Base-by-base conservation (phyloP, 2,888 invertebrate genomes). In the Mimas tiliae region DNA sequence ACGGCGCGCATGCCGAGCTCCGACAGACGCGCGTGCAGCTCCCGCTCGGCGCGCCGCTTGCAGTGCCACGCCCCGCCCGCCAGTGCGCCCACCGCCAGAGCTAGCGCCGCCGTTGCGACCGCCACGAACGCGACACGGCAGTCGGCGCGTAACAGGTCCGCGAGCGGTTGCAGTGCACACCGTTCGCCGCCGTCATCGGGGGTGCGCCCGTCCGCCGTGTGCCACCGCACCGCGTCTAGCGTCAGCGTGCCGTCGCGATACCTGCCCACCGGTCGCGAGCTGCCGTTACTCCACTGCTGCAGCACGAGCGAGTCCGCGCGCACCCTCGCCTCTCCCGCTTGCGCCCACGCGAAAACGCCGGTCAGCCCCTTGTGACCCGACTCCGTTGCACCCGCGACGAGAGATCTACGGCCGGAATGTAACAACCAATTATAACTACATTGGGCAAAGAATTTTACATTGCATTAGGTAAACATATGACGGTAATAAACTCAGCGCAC, bases 161-260 rank as follows among this genome's bases (percentile, higher is more conserved):
- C 96, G 50, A 98, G 88, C 1, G 94, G 88, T 53, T 96, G 94
- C 69, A 98, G 90, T 11, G 95, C 93, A 84, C 98, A 98, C 48
- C 89, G 93, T 42, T 94, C 93, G 12, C 94, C 91, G 38, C 97
- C 97, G 83, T 97, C 97, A 68, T 94, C 95, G 0, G 98, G 98
- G 67, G 82, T 86, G 45, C 81, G 81, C 1, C 95, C 95, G 75
- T 95, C 94, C 0, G 87, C 74, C 0, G 95, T 95, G 55, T 95
- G 87, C 98, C 97, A 97, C 14, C 70, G 95, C 87, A 63, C 89
- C 34, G 94, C 91, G 0, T 95, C 88, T 0, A 97, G 96, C 38
- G 96, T 86, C 75, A 97, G 97, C 96, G 96, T 96, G 0, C 96
- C 96, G 83, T 96, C 97, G 1, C 96, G 96, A 95, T 55, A 96